phyloP scores from a whole-genome alignment of 2,113 vertebrate genomes.

The Phrynosoma platyrhinos region DNA sequence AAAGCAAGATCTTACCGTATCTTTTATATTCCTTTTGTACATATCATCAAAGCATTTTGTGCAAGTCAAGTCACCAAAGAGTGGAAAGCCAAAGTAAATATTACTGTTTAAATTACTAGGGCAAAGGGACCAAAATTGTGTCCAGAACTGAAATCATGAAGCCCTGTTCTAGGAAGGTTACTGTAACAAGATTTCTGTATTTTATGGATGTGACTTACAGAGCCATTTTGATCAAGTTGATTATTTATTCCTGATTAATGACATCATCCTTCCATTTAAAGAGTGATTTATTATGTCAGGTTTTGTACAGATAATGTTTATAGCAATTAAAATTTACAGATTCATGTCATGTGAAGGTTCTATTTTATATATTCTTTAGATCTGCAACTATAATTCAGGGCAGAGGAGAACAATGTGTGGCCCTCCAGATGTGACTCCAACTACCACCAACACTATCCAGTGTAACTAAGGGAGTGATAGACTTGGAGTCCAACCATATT shows the following conservation, averaged over 20 bases:
- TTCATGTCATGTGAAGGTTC: background rate
- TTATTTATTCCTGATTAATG: constrained; percentile 75
- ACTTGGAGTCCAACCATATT: no score
- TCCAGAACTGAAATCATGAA: constrained; percentile 62
- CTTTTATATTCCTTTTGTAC: constrained; percentile 72
- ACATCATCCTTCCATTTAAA: constrained; percentile 69
- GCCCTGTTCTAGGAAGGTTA: constrained; percentile 62
- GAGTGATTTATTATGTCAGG: constrained; percentile 66
- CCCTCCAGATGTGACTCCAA: no score
- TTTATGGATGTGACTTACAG: constrained; percentile 70
- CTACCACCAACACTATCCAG: no score
- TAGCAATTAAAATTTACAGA: background rate
- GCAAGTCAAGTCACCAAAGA: constrained; percentile 75
- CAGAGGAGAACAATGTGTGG: no score
- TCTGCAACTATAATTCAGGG: background rate
- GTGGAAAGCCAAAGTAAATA: constrained; percentile 80
- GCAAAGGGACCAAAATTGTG: constrained; percentile 70
- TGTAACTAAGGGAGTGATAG: no score
- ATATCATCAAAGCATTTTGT: constrained; percentile 80
- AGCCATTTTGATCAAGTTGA: constrained; percentile 68
- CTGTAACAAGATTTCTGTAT: constrained; percentile 63
- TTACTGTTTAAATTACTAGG: constrained; percentile 75
- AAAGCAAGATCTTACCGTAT: constrained; percentile 70
- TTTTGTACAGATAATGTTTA: constrained; percentile 51
- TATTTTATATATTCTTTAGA: background rate